These are phyloP conservation scores for Etheostoma nigrum DNA, from an alignment of 2,797 vertebrate species.

Conservation along the genomic window DNA sequence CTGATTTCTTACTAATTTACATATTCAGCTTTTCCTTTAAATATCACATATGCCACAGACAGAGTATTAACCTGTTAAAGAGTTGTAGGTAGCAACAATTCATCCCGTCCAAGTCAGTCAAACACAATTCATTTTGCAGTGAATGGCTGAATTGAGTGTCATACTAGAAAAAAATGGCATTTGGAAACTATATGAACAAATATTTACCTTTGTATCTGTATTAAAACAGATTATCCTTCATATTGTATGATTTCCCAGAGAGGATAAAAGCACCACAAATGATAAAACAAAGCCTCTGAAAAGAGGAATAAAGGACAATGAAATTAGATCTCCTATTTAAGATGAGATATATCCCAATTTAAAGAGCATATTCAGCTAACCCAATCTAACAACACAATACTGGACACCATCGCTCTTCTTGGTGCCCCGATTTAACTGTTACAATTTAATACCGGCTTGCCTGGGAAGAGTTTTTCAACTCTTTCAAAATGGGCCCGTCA, in stretches of 20 bases:
- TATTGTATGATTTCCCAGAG: slow-evolving; percentile 4
- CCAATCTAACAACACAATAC: slow-evolving; percentile 16
- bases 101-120: not conserved
- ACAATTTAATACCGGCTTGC: slow-evolving; percentile 80
- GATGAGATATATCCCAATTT: not conserved
- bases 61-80: not conserved
- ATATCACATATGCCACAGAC: not conserved
- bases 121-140: not conserved
- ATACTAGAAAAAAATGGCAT: slow-evolving; percentile 14
- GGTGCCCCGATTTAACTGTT: slow-evolving; percentile 74
- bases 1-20: slow-evolving; percentile 10
- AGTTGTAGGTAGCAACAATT: slow-evolving; percentile 1
- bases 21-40: not conserved
- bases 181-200: not conserved
- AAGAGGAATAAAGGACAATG: not conserved
- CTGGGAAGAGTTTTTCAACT: slow-evolving; percentile 84
- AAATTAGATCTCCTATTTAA: not conserved
- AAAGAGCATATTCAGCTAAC: slow-evolving; percentile 19
- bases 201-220: not conserved
- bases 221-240: not conserved
- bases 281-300: not conserved
- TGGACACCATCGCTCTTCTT: slow-evolving; percentile 21
- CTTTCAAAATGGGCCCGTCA: slow-evolving; percentile 87
- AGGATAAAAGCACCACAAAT: not conserved
- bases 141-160: slow-evolving; percentile 7